Conservation (phyloP, 2,888 invertebrate species). For the Spilarctia lutea region DNA sequence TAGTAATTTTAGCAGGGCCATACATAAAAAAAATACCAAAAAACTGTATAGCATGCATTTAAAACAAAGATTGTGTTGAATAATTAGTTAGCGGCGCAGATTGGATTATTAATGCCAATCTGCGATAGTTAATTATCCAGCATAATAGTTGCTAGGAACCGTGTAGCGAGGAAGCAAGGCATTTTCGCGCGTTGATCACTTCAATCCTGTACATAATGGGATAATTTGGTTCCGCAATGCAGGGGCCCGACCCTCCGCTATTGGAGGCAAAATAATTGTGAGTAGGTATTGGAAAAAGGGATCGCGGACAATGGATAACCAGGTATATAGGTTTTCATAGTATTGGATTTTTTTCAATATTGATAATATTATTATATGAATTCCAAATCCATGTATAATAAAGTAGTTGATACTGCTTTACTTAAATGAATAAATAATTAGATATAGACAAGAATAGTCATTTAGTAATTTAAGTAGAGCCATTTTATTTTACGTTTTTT, state of each 20-base stretch:
- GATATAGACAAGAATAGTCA: no score
- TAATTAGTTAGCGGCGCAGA: background rate
- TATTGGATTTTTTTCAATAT: conserved; percentile 2
- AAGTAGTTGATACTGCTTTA: no score
- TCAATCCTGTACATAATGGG: conserved; percentile 78
- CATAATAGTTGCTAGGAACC: conserved; percentile 45
- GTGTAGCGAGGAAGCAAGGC: conserved; percentile 76
- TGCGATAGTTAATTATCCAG: conserved; percentile 7
- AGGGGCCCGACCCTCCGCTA: conserved; percentile 78
- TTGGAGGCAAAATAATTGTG: conserved; percentile 68
- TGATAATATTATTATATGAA: background rate
- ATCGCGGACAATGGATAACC: conserved; percentile 15
- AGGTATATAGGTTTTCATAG: background rate
- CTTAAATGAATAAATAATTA: no score
- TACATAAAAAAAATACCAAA: no score
- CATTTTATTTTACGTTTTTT: no score
- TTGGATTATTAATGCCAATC: conserved; percentile 5
- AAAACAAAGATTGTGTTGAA: background rate
- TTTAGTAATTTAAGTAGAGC: no score
- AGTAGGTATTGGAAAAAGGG: conserved; percentile 52
- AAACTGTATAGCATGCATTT: background rate
- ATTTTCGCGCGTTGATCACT: conserved; percentile 81
- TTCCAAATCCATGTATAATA: background rate
- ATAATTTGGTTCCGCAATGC: conserved; percentile 77
- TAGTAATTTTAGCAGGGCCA: no score